Conservation (phyloP, 2,113 vertebrate species). For the Cinclus cinclus region DNA sequence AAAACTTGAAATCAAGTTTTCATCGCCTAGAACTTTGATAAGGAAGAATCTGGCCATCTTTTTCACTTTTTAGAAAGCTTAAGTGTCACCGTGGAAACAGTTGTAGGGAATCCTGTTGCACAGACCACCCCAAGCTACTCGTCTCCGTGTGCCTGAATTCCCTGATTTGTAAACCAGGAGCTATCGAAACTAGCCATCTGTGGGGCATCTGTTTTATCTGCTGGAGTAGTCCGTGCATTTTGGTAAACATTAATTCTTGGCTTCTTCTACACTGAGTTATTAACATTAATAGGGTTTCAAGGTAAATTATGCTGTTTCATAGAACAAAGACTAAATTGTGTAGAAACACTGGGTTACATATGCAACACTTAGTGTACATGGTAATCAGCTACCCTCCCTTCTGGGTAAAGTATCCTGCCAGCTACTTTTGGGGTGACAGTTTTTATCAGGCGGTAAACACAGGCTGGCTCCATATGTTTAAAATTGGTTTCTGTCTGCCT, state of each 20-base stretch:
- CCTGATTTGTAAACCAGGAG: neutral
- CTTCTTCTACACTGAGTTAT: neutral
- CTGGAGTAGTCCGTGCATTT: neutral
- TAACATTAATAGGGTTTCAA: neutral
- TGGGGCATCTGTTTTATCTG: neutral
- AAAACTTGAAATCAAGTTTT: neutral
- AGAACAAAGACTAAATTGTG: neutral
- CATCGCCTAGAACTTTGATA: fast-evolving
- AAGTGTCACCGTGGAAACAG: neutral
- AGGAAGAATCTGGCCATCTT: neutral
- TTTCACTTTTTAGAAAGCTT: neutral
- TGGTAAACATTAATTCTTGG: neutral
- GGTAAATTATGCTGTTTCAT: neutral
- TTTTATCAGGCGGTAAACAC: neutral
- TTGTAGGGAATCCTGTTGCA: neutral
- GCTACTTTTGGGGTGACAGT: neutral
- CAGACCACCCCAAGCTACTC: neutral
- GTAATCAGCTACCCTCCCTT: neutral
- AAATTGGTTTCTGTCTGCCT: neutral
- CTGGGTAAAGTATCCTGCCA: neutral
- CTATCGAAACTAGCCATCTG: neutral
- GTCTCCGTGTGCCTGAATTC: neutral
- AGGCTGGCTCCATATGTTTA: neutral
- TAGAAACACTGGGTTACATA: neutral
- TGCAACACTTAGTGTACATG: fast-evolving